These are phyloP conservation scores for Liparis tanakae DNA, from an alignment of 2,797 vertebrate genomes.

Conservation along the genomic window DNA sequence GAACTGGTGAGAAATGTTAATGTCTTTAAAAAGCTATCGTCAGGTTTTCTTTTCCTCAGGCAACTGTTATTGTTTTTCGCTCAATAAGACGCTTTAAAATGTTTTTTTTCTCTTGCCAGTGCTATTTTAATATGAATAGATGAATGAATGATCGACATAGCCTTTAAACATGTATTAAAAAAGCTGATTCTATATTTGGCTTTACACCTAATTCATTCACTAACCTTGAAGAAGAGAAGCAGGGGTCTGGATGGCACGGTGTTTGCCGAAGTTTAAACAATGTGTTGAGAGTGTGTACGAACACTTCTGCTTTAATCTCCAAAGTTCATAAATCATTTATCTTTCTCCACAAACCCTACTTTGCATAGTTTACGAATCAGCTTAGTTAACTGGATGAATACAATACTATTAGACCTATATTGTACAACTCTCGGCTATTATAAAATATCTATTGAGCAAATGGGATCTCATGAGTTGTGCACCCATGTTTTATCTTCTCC, in stretches of 20 bases:
- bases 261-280: not conserved
- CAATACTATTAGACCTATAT: not conserved
- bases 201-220: not conserved
- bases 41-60: not conserved
- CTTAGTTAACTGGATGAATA: not conserved
- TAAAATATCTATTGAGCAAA: not conserved
- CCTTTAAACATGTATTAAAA: not conserved
- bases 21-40: slow-evolving; percentile 1
- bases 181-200: not conserved
- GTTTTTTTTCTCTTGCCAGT: not conserved
- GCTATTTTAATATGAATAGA: not conserved
- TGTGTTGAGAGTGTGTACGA: not conserved
- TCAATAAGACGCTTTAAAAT: not conserved
- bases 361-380: not conserved
- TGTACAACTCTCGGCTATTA: not conserved
- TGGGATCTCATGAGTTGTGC: slow-evolving; percentile 4
- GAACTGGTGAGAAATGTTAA: not conserved
- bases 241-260: not conserved
- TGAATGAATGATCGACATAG: not conserved
- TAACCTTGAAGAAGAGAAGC: not conserved
- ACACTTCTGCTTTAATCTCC: not conserved
- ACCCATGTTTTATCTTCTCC: slow-evolving; percentile 15
- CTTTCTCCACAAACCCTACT: not conserved
- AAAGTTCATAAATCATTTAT: not conserved
- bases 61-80: not conserved